Percentiles rank a stretch among this genome's conserved stretches.
Conservation (phyloP, 2,113 vertebrate genomes). For the Petroica traversi region DNA sequence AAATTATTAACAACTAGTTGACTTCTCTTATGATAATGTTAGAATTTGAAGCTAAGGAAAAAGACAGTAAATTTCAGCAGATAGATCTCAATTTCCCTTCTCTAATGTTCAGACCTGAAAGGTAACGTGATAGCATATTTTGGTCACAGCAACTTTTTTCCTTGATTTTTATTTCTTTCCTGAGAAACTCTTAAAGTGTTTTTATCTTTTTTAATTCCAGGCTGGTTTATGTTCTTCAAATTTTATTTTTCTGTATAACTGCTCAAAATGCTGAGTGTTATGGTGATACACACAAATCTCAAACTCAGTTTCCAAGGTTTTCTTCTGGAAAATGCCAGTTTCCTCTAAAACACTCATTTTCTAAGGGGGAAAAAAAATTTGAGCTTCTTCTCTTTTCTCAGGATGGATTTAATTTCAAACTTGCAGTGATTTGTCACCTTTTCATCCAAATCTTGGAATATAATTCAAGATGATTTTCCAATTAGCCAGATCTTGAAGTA, state of each 20-base stretch:
- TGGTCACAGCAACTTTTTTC: background rate
- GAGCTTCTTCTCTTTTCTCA: background rate
- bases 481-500: background rate
- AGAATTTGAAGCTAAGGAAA: background rate
- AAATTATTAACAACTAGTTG: background rate
- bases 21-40: background rate
- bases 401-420: background rate
- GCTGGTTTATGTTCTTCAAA: background rate
- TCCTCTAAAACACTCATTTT: background rate
- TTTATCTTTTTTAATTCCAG: background rate
- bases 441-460: background rate
- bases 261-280: background rate
- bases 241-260: constrained; percentile 21
- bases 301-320: constrained; percentile 8
- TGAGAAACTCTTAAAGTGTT: background rate
- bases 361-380: background rate
- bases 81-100: background rate
- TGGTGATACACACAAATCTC: background rate
- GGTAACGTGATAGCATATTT: background rate
- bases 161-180: background rate
- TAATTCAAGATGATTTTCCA: background rate
- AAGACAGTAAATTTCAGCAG: background rate
- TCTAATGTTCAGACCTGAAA: background rate
- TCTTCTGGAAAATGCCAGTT: background rate
- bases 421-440: background rate